These are phyloP conservation scores for Tetranychus truncatus DNA, from an alignment of 2,888 invertebrate genomes.

Conservation along the genomic window DNA sequence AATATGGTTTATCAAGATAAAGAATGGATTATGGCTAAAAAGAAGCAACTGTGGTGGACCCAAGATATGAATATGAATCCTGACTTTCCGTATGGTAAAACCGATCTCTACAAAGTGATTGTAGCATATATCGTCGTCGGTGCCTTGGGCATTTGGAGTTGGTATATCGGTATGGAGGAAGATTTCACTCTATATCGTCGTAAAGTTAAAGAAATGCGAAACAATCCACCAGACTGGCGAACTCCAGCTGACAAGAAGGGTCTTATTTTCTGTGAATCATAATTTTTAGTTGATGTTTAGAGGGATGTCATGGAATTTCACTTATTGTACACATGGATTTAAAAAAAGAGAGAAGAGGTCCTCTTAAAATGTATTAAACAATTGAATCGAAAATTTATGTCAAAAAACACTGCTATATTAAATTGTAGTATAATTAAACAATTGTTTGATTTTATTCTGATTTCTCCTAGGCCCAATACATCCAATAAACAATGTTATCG, in stretches of 20 bases:
- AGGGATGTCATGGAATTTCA: not conserved
- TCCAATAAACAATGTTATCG: too few species aligned
- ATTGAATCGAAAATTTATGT: not conserved
- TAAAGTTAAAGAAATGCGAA: not conserved
- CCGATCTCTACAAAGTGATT: not conserved
- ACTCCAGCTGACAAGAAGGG: not conserved
- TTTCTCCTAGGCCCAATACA: too few species aligned
- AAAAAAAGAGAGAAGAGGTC: not conserved
- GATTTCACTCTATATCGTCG: not conserved
- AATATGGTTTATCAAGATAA: not conserved
- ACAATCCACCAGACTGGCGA: not conserved
- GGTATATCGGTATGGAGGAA: not conserved
- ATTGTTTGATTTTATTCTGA: not conserved
- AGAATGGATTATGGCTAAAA: not conserved
- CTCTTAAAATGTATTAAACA: not conserved
- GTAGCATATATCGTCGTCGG: not conserved
- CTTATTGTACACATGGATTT: not conserved
- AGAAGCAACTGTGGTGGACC: not conserved
- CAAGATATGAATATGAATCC: not conserved
- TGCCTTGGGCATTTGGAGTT: not conserved
- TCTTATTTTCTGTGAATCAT: not conserved
- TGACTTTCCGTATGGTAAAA: not conserved
- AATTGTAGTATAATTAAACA: not conserved
- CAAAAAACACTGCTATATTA: not conserved
- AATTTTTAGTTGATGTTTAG: not conserved